phyloP scores from a whole-genome alignment of 2,113 vertebrate species.

The Amphiprion percula region DNA sequence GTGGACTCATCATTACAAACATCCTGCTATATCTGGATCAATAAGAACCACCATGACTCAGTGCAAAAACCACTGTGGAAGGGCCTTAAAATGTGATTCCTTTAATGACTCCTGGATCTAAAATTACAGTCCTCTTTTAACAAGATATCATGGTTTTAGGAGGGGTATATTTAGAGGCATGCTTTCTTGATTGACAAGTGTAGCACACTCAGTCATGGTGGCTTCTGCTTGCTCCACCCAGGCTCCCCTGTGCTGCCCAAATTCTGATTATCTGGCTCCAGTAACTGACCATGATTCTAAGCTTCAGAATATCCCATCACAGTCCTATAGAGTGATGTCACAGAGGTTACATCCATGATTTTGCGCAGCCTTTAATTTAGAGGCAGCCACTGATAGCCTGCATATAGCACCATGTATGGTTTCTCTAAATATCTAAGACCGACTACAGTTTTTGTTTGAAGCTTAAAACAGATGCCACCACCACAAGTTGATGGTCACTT shows the following conservation, averaged over 20 bases:
- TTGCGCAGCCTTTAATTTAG: conserved; percentile 68
- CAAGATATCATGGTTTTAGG: conserved; percentile 50
- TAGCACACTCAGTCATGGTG: conserved; percentile 22
- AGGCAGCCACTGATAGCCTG: conserved; percentile 37
- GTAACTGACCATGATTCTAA: conserved; percentile 54
- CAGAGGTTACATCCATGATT: conserved; percentile 24
- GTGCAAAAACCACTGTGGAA: conserved; percentile 25
- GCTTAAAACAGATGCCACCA: conserved; percentile 36
- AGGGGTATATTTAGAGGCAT: conserved; percentile 56
- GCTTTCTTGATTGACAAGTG: conserved; percentile 54
- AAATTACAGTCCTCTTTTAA: conserved; percentile 47
- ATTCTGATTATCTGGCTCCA: conserved; percentile 59
- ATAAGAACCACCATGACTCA: conserved; percentile 8
- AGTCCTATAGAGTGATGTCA: conserved; percentile 55
- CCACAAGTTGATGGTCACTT: conserved; percentile 34
- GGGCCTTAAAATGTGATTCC: conserved; percentile 12
- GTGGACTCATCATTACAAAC: conserved; percentile 15
- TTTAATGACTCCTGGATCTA: conserved; percentile 24
- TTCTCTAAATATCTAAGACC: conserved; percentile 34
- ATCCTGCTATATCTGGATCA: conserved; percentile 22
- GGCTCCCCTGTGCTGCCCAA: conserved; percentile 21
- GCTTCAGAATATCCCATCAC: conserved; percentile 42
- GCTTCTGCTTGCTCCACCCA: conserved; percentile 47
- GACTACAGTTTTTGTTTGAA: conserved; percentile 8
- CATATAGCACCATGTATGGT: conserved; percentile 27